Evolutionary conservation across 2,888 invertebrate genomes (phyloP), one percentile per base, ranked within the genome.

Genomic region (Mesoligia furuncula): DNA sequence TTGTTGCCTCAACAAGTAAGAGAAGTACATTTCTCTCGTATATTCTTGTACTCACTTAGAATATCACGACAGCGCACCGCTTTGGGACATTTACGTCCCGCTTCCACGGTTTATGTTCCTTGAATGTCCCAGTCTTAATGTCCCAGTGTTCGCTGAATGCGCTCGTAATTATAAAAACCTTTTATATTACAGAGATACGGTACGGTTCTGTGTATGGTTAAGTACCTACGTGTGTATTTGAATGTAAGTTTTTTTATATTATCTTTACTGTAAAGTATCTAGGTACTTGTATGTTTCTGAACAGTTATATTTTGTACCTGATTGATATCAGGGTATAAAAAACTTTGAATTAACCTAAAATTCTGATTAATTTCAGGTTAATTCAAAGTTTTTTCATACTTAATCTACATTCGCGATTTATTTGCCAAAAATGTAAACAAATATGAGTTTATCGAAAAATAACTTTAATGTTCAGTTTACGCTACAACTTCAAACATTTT

Each of bases 141-240:
- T 68, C 17, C 77, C 71, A 65, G 77, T 57, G 73, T 57, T 74
- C 73, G 66, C 61, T 86, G 76, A 87, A 83, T 79, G 73, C 51
- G 76, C 68, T 75, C 76, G 69, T 77, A 80, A 85, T 86, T 85
- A 85, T 79, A 85, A 87, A 86, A 80, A 54, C 70, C 64, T 80
- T 83, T 80, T 62, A 73, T 77, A 77, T 77, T 62, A 75, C 39
- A 31, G 62, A 77, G 77, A 78, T 78, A 78, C 39, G n/a, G 69
- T 48, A 57, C 17, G n/a, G 67, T 65, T 65, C 17, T 76, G 15
- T 75, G 20, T 48, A 27, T 39, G 5, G 9, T 51, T 24, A 2
- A 11, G 42, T 42, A 39, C n/a, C n/a, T 7, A 11, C 31, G n/a
- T 51, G 36, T 31, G 4, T 75, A 4, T 27, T 17, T 45, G 36